Conservation (phyloP, 2,888 invertebrate species). For the Bellardia bayeri region DNA sequence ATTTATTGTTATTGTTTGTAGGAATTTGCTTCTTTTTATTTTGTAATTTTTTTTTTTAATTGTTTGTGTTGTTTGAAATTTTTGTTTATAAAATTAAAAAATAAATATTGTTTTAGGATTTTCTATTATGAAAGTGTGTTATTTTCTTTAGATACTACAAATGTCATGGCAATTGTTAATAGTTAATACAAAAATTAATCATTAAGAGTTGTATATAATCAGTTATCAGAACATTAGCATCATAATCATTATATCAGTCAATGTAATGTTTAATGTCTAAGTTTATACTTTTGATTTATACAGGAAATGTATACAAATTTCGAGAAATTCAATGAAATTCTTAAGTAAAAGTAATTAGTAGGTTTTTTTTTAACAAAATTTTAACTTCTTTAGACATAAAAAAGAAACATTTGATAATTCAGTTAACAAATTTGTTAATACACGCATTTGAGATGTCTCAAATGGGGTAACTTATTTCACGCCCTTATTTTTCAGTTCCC, state of each 20-base stretch:
- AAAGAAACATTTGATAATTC: too few species aligned
- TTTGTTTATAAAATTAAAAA: not conserved
- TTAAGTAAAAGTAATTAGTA: not conserved
- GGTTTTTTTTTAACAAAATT: too few species aligned
- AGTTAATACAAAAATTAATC: not conserved
- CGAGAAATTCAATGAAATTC: not conserved
- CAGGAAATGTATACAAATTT: not conserved
- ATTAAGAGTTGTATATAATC: not conserved
- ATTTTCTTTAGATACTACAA: conserved; percentile 3
- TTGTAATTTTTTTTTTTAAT: not conserved
- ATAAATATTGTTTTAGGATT: not conserved
- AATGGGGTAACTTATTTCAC: too few species aligned
- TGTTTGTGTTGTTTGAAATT: too few species aligned
- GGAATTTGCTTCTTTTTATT: conserved; percentile 32
- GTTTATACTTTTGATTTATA: not conserved
- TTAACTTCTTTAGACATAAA: too few species aligned
- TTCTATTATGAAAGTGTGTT: not conserved
- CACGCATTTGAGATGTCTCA: too few species aligned
- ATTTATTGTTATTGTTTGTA: conserved; percentile 50
- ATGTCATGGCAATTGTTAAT: conserved; percentile 8
- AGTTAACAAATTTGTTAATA: too few species aligned
- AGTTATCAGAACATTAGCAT: not conserved
- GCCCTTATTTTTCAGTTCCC: too few species aligned
- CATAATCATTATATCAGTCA: not conserved
- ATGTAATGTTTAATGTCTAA: not conserved